These are phyloP conservation scores for Oenanthe oenanthe DNA, from an alignment of 2,113 vertebrate species.

Conservation along the genomic window DNA sequence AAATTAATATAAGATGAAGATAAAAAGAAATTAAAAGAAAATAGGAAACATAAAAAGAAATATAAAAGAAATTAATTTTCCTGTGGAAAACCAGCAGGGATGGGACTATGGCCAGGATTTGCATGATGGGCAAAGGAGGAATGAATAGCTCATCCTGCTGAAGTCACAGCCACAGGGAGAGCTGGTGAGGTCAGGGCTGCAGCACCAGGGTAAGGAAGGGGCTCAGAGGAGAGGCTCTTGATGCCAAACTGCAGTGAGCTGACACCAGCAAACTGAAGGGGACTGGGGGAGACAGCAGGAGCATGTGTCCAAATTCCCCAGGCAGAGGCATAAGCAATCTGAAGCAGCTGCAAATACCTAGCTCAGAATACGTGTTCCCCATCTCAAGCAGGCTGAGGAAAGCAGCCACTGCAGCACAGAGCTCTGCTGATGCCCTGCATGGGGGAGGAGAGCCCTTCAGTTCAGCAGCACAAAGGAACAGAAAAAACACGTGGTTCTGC, in stretches of 20 bases:
- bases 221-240: not conserved
- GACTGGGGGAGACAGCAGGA: not conserved
- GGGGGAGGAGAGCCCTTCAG: fast-evolving
- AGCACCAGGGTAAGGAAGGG: not conserved
- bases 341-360: not conserved
- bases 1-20: not conserved
- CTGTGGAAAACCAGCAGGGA: not conserved
- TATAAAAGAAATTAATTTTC: slow-evolving; percentile 1
- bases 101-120: not conserved
- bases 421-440: not conserved
- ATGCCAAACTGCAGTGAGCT: not conserved
- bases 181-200: not conserved
- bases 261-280: not conserved
- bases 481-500: fast-evolving
- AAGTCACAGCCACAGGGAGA: not conserved
- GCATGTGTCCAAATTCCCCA: not conserved
- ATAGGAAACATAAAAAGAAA: not conserved
- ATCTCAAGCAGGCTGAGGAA: not conserved
- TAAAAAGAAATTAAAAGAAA: not conserved
- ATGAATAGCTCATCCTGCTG: not conserved
- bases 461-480: not conserved
- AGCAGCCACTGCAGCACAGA: not conserved
- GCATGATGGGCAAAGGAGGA: not conserved
- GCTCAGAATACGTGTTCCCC: not conserved
- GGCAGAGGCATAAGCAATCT: not conserved